A percentile compares a stretch with the other conserved stretches of the same genome.
Evolutionary conservation across 2,888 invertebrate genomes (phyloP).

Genomic region (Spodoptera exigua): DNA sequence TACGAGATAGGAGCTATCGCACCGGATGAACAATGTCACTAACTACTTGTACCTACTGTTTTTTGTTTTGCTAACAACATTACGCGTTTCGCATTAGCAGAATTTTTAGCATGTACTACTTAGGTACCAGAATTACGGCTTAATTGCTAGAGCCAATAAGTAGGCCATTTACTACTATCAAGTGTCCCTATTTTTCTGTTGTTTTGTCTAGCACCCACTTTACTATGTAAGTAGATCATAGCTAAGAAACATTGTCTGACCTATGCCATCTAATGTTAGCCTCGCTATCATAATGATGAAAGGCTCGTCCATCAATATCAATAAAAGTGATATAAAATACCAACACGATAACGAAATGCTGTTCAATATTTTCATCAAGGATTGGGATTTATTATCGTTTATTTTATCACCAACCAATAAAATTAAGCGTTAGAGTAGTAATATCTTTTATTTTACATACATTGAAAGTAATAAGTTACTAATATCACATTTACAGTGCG

Average conservation of each 20-base stretch:
- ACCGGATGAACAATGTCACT: no score
- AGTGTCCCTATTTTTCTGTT: not conserved
- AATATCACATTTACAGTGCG: conserved; percentile 87
- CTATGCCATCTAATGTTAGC: conserved; percentile 13
- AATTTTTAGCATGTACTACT: no score
- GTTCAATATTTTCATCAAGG: conserved; percentile 17
- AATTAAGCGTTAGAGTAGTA: conserved; percentile 53
- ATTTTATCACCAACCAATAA: conserved; percentile 24
- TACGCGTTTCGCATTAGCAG: no score
- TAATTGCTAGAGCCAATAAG: no score
- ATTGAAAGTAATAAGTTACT: conserved; percentile 79
- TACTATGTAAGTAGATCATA: conserved; percentile 10
- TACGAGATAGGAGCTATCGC: no score
- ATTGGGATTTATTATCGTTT: conserved; percentile 35
- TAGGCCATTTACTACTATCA: no score
- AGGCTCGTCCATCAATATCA: conserved; percentile 21
- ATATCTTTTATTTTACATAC: conserved; percentile 74
- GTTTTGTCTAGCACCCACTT: conserved; percentile 2
- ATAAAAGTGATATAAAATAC: conserved; percentile 10
- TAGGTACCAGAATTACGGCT: no score
- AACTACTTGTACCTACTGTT: no score
- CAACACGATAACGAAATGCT: conserved; percentile 27
- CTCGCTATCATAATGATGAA: conserved; percentile 10
- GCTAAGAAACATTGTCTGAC: conserved; percentile 4
- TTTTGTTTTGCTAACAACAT: no score